These are phyloP conservation scores for Machimus atricapillus DNA, from an alignment of 2,888 invertebrate species.

Conservation along the genomic window DNA sequence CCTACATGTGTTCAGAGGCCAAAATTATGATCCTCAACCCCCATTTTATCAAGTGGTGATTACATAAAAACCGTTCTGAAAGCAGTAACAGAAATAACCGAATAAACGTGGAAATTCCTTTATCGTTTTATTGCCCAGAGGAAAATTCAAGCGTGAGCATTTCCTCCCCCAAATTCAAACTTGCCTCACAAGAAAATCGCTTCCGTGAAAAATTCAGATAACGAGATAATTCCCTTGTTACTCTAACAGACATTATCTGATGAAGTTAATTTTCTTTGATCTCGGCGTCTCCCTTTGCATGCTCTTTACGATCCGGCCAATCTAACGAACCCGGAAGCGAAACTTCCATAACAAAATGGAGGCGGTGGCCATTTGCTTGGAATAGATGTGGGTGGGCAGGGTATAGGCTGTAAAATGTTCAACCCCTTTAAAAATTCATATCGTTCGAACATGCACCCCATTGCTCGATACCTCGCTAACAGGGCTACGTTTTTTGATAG, in stretches of 20 bases:
- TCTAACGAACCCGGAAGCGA: conserved; percentile 28
- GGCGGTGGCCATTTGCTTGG: background rate
- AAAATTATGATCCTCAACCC: background rate
- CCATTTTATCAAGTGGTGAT: background rate
- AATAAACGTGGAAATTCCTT: background rate
- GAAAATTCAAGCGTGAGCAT: background rate
- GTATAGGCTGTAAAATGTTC: conserved; percentile 1
- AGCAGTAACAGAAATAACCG: background rate
- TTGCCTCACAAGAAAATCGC: background rate
- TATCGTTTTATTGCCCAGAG: background rate
- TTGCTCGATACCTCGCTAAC: background rate
- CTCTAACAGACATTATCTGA: conserved; percentile 32
- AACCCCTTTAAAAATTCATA: conserved; percentile 32
- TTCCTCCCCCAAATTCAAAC: background rate
- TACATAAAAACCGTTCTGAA: background rate
- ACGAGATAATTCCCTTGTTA: conserved; percentile 34
- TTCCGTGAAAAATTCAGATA: conserved; percentile 26
- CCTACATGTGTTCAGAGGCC: too few species aligned
- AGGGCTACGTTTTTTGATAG: background rate
- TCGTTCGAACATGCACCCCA: background rate
- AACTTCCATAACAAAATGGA: conserved; percentile 20
- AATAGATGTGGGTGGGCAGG: background rate
- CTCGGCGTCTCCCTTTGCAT: background rate
- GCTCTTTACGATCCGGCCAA: conserved; percentile 8
- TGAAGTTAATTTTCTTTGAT: conserved; percentile 27